phyloP scores from a whole-genome alignment of 2,113 vertebrate genomes.

The Ictalurus furcatus region DNA sequence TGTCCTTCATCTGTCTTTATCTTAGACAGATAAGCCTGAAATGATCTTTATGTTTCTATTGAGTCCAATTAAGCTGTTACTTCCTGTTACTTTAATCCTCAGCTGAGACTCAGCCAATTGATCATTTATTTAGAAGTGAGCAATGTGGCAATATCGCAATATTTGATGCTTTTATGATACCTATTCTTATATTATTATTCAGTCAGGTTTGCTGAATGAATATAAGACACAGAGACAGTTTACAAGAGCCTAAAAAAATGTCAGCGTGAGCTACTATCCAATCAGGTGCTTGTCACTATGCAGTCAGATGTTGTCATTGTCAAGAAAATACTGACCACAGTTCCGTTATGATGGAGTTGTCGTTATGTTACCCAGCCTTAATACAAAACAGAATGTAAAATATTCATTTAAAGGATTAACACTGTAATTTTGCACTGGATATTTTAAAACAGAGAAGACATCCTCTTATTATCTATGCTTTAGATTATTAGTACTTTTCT shows the following conservation, averaged over 20 bases:
- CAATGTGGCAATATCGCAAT: neutral
- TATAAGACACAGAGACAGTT: neutral
- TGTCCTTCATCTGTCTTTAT: neutral
- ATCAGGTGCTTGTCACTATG: constrained; percentile 16
- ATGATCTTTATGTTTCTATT: neutral
- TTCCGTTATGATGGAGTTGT: neutral
- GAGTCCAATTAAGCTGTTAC: neutral
- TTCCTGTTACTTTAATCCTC: neutral
- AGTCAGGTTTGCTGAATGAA: neutral
- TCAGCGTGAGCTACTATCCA: neutral
- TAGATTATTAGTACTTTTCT: neutral
- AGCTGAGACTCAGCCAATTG: neutral
- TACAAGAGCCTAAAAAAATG: neutral
- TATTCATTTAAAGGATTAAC: neutral
- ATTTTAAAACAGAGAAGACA: neutral
- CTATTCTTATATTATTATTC: neutral
- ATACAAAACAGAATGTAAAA: neutral
- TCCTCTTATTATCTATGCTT: no score
- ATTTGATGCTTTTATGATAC: neutral
- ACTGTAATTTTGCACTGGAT: neutral
- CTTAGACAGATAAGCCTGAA: neutral
- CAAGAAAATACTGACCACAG: neutral
- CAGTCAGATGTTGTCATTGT: neutral
- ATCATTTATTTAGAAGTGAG: neutral
- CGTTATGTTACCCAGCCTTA: neutral